Conservation (phyloP, 2,113 vertebrate species). For the Coracopsis vasa region DNA sequence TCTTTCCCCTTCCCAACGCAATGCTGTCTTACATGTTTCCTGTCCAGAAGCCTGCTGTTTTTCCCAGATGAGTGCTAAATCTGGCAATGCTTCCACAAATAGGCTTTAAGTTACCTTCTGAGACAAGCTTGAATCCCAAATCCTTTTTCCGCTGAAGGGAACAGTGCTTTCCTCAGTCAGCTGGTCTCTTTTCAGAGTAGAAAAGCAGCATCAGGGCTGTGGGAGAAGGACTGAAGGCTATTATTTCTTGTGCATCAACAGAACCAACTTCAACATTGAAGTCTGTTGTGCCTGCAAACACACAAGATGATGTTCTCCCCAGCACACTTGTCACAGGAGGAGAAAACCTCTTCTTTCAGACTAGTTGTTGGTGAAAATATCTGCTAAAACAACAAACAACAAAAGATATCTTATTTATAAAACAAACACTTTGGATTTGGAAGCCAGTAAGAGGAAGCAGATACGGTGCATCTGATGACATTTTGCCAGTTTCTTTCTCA, state of each 20-base stretch:
- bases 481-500: background rate
- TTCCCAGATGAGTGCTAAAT: background rate
- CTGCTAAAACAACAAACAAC: background rate
- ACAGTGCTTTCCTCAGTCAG: background rate
- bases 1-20: background rate
- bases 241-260: background rate
- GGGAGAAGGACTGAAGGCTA: background rate
- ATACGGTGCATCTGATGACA: background rate
- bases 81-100: background rate
- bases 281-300: background rate
- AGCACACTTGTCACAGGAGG: background rate
- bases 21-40: background rate
- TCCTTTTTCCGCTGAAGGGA: background rate
- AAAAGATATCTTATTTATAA: background rate
- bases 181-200: background rate
- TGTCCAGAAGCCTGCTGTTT: background rate
- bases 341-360: background rate
- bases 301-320: background rate
- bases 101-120: background rate
- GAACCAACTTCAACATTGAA: background rate
- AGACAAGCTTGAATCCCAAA: background rate
- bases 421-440: background rate
- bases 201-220: background rate
- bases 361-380: background rate
- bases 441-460: background rate